Conservation (phyloP, 1,140 invertebrate genomes). For the Macrosteles quadrilineatus region DNA sequence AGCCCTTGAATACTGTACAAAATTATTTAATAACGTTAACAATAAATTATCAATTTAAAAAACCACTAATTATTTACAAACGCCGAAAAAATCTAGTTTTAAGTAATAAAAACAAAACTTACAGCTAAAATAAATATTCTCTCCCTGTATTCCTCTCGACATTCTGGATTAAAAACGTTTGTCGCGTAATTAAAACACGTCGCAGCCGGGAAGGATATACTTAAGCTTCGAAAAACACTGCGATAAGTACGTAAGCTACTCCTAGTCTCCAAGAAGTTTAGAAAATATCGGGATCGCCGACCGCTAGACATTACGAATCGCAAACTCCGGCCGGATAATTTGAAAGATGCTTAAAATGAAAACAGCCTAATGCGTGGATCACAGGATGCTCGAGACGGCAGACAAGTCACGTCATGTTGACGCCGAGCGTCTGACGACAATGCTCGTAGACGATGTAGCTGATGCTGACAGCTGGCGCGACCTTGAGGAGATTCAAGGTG, state of each 20-base stretch:
- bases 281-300: not conserved
- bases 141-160: slow-evolving; percentile 9
- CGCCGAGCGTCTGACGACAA: slow-evolving; percentile 77
- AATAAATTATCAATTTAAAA: slow-evolving; percentile 19
- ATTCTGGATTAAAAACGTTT: slow-evolving; percentile 12
- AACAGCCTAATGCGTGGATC: slow-evolving; percentile 12
- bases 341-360: not conserved
- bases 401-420: slow-evolving; percentile 77
- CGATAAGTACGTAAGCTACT: slow-evolving; percentile 19
- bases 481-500: slow-evolving; percentile 81
- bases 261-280: not conserved
- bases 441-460: slow-evolving; percentile 99
- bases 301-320: not conserved
- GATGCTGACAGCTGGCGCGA: slow-evolving; percentile 90
- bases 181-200: slow-evolving; percentile 1
- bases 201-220: not conserved
- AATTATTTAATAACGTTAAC: slow-evolving; percentile 22
- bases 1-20: slow-evolving; percentile 14
- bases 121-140: slow-evolving; percentile 11
- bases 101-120: slow-evolving; percentile 27
- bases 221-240: not conserved
- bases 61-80: slow-evolving; percentile 19
- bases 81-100: not conserved
- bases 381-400: not conserved
- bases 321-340: slow-evolving; percentile 6